Evolutionary conservation across 2,888 invertebrate genomes (phyloP), one percentile per base, ranked within the genome.

Genomic region (Phaedon cochleariae): DNA sequence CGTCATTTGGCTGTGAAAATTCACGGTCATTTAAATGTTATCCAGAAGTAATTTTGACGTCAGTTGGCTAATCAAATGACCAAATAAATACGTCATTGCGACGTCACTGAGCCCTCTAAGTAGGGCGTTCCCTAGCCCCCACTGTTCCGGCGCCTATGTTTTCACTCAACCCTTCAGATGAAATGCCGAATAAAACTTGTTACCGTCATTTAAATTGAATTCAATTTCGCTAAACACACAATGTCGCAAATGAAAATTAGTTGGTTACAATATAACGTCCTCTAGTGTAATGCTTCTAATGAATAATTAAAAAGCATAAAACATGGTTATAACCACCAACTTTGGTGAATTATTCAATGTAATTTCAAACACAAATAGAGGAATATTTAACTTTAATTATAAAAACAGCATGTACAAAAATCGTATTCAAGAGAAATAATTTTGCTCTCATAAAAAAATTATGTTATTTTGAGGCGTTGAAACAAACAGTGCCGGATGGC

Each of bases 381-480:
- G 72, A 64, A 67, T 74, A 76, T 74, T 76, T 74, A 76, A 78
- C 76, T 78, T 77, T 76, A 77, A 79, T 79, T 77, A 77, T 74
- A 76, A 75, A 76, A 77, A 76, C 74, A 76, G 51, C 49, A 59
- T 64, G 51, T 58, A 59, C 10, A 10, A 10, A 34, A 67, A 69
- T 64, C 62, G 63, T 64, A 69, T 67, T 68, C 63, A 62, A 68
- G 65, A 63, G 68, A 70, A 69, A 66, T 67, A 68, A 67, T 69
- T 69, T 65, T 57, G 55, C 59, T 52, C 63, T 62, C 68, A 68
- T 69, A 67, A 67, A 69, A 72, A 69, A 67, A 41, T 3, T 41
- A 41, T 41, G n/a, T 7, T 10, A 6, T 41, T 2, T 3, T 15
- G 6, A 15, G 41, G 41, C 15, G n/a, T 15, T n/a, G 41, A n/a